A percentile compares a stretch with the other conserved stretches of the same genome.
These are phyloP conservation scores for Tetramorium bicarinatum DNA, from an alignment of 2,888 invertebrate species.

Conservation along the genomic window DNA sequence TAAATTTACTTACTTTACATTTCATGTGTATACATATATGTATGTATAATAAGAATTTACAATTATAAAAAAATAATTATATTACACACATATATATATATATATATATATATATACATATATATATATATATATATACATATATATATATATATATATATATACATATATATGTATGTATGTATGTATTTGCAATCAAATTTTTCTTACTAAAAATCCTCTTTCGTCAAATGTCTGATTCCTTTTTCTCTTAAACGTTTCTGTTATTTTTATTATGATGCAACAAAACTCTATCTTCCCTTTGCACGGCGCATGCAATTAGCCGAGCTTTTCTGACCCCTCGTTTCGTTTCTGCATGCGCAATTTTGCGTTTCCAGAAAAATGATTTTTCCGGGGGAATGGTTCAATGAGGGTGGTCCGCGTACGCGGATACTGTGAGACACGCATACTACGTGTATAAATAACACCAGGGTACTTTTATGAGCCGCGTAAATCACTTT, in stretches of 20 bases:
- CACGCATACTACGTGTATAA: constrained; percentile 69
- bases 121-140: too few species aligned
- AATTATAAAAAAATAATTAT: background rate
- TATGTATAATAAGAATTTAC: background rate
- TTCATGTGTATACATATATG: background rate
- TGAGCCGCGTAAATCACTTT: constrained; percentile 81
- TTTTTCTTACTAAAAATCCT: background rate
- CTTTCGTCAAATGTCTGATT: background rate
- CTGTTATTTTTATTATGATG: background rate
- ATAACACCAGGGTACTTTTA: constrained; percentile 79
- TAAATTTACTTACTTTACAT: constrained; percentile 30
- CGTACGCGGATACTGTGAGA: constrained; percentile 54
- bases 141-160: background rate
- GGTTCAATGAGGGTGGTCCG: constrained; percentile 52
- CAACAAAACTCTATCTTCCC: background rate
- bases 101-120: background rate
- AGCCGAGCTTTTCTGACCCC: background rate
- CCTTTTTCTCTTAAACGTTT: background rate
- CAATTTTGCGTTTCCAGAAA: constrained; percentile 24
- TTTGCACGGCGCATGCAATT: constrained; percentile 5
- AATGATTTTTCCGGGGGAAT: constrained; percentile 28
- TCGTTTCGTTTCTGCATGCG: constrained; percentile 4
- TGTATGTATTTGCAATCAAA: background rate
- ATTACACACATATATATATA: background rate
- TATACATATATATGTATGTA: background rate